Conservation (phyloP, 2,888 invertebrate species). For the Oxyteleia sp. region DNA sequence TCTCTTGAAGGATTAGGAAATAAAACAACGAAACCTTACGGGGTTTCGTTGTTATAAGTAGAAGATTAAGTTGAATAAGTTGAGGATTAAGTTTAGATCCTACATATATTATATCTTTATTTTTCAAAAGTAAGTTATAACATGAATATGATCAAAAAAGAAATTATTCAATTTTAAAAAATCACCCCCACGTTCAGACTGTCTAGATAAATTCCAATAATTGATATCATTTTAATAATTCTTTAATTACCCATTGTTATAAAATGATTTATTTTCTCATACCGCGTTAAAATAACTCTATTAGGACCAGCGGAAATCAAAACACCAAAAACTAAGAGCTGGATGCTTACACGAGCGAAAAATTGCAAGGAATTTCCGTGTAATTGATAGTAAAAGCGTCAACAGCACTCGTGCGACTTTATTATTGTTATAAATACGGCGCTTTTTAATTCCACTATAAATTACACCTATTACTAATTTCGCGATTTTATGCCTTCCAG, state of each 20-base stretch:
- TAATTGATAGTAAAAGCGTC: constrained; percentile 71
- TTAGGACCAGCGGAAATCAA: constrained; percentile 46
- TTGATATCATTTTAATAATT: constrained; percentile 40
- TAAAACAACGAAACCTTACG: constrained; percentile 18
- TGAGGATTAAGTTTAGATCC: too few species aligned
- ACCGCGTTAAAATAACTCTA: constrained; percentile 46
- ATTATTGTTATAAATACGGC: constrained; percentile 71
- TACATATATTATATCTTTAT: too few species aligned
- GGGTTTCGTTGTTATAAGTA: too few species aligned
- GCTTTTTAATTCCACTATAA: constrained; percentile 69
- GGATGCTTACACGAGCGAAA: constrained; percentile 55
- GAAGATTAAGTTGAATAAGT: too few species aligned
- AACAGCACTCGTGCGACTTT: constrained; percentile 67
- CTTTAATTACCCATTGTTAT: constrained; percentile 26
- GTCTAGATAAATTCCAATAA: too few species aligned
- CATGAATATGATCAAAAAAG: too few species aligned
- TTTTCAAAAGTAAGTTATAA: too few species aligned
- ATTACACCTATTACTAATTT: constrained; percentile 67
- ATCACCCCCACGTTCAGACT: too few species aligned
- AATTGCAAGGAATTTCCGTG: constrained; percentile 49
- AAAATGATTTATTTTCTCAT: constrained; percentile 25
- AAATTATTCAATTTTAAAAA: too few species aligned
- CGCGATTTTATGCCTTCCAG: constrained; percentile 48
- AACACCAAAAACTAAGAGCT: constrained; percentile 56
- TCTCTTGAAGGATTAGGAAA: constrained; percentile 28